Evolutionary conservation across 2,797 vertebrate genomes (phyloP), one percentile per base, ranked within the genome.

Genomic region (Morelia viridis): DNA sequence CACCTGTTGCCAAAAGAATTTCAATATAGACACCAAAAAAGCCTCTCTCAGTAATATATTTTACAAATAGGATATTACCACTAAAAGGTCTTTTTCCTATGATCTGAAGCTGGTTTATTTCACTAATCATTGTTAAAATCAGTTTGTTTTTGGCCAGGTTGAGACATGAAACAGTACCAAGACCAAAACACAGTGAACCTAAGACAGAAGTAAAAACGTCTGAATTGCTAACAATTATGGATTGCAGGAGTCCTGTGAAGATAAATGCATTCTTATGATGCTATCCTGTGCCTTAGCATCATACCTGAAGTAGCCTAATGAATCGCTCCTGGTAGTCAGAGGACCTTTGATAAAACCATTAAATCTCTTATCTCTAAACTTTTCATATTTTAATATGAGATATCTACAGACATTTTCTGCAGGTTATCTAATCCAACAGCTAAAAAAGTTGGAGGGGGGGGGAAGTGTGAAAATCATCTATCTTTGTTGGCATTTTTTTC

Each of bases 381-480:
- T 85, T 85, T 53, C 35, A 56, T 28, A 62, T 58, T 89, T 92
- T 19, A 24, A 4, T 58, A 68, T 85, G 41, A 60, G 46, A 85
- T n/a, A 87, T 89, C 93, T 89, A 93, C 22, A 90, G 86, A 76
- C 2, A 53, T 76, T 35, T 80, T 26, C 90, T 92, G 94, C 50
- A 91, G n/a, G 15, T 88, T 89, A 91, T 24, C 62, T 91, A 56
- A 86, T 57, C 19, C 31, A 68, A 86, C 56, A 61, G 13, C 41
- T 46, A 46, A 1, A 80, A 46, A 80, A 80, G 41, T 80, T 80
- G 71, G 71, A 80, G 41, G 22, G 6, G 31, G 35, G 24, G 1
- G 19, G 24, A 8, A 80, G 22, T 46, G 22, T 46, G 1, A 76
- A 24, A 22, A 46, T 19, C 17, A 80, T 46, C 35, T 19, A 46